Base-by-base conservation (phyloP, 1,140 invertebrate genomes). In the Drosophila kurseongensis region DNA sequence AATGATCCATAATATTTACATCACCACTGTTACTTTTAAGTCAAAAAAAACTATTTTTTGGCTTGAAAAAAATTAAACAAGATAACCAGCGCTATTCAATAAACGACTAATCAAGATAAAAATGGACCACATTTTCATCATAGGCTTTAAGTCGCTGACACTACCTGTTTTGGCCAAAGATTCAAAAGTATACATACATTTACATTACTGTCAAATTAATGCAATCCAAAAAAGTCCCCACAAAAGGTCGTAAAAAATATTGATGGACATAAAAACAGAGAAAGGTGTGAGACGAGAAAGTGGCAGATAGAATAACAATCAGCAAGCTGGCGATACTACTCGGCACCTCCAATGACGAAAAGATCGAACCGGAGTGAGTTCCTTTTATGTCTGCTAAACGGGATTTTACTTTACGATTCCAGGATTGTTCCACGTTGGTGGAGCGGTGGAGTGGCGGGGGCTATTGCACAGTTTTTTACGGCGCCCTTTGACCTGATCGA, bases 401-500 rank as follows among this genome's bases (percentile, higher is more conserved):
- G 14, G 0, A 16, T n/a, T 13, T 2, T 7, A n/a, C 2, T 1
- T 10, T 14, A 27, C 1, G 2, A 13, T 68, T 56, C 0, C 29
- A 84, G 81, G 50, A 29, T 63, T 12, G 1, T 10, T n/a, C 75
- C 83, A 1, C 71, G 56, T 2, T 86, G 82, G 83, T 86, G 83
- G 83, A 59, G 59, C 38, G 83, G 83, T 8, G 83, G 83, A 4
- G 13, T 86, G n/a, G 51, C 83, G 0, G 83, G 75, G 0, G 62
- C 71, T 0, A 4, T 76, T 0, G 44, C 61, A 4, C 75, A 79
- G n/a, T 4, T 16, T 18, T 1, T 60, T 4, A 78, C 77, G 1
- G 45, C 71, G 9, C 83, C 83, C 0, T 73, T 86, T 27, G 83
- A 82, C 58, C 27, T 86, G 2, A 29, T 86, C 7, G 83, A 86